phyloP scores from a whole-genome alignment of 2,113 vertebrate genomes.

The Callionymus lyra region DNA sequence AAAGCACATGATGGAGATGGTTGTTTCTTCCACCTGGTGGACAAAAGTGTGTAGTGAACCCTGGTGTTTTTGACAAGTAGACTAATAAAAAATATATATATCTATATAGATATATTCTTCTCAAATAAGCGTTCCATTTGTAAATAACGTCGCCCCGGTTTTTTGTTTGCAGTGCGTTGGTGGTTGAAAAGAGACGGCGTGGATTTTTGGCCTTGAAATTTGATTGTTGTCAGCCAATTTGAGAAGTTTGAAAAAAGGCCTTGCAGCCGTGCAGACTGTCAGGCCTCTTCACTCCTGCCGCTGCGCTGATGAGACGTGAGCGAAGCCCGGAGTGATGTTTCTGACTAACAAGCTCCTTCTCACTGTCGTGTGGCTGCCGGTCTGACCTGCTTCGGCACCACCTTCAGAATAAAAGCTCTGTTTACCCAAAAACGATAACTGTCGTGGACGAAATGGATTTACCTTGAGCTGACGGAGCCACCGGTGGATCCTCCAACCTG shows the following conservation, averaged over 20 bases:
- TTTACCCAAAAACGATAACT: no score
- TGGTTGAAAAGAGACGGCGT: constrained; percentile 4
- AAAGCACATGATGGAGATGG: no score
- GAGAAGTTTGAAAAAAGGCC: constrained; percentile 27
- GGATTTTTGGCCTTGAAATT: constrained; percentile 13
- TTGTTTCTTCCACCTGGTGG: no score
- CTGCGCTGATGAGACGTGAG: constrained; percentile 35
- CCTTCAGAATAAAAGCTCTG: constrained; percentile 8
- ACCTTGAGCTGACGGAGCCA: no score
- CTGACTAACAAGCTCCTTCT: constrained; percentile 35
- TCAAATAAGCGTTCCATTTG: no score
- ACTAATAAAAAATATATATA: no score
- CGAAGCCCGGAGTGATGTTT: constrained; percentile 35
- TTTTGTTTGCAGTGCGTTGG: constrained; percentile 7
- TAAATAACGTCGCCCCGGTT: no score
- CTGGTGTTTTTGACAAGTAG: no score
- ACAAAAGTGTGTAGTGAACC: no score
- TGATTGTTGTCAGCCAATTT: constrained; percentile 33
- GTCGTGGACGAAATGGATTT: no score
- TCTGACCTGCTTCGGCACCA: constrained; percentile 17
- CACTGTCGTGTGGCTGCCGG: constrained; percentile 10
- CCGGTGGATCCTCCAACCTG: no score
- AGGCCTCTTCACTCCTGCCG: constrained; percentile 37
- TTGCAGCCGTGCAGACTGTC: constrained; percentile 39
- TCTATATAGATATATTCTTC: not conserved